These are phyloP conservation scores for Eledona agricola DNA, from an alignment of 2,888 invertebrate species.

Conservation along the genomic window DNA sequence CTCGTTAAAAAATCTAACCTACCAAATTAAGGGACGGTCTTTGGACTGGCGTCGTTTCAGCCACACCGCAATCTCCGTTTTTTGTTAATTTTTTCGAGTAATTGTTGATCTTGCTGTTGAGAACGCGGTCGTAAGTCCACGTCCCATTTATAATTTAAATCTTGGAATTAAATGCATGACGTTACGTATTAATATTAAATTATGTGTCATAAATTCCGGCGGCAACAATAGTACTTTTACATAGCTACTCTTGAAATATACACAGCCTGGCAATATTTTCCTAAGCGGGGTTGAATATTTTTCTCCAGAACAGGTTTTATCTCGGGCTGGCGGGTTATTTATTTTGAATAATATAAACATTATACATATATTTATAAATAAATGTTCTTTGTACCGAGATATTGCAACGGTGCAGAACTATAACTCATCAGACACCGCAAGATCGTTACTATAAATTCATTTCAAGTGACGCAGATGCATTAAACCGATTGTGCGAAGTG, in stretches of 20 bases:
- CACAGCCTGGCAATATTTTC: constrained; percentile 42
- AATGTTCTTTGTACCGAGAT: constrained; percentile 48
- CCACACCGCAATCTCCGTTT: constrained; percentile 16
- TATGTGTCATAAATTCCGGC: constrained; percentile 50
- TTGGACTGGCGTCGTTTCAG: no score
- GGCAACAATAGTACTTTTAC: constrained; percentile 47
- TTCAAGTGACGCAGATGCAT: constrained; percentile 47
- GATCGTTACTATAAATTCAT: constrained; percentile 49
- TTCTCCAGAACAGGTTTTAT: constrained; percentile 54
- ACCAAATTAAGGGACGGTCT: constrained; percentile 30
- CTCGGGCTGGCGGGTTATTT: constrained; percentile 49
- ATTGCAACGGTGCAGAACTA: constrained; percentile 47
- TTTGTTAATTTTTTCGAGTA: no score
- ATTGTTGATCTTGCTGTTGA: no score
- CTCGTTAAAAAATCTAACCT: constrained; percentile 40
- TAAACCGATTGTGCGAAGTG: constrained; percentile 47
- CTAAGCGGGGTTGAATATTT: constrained; percentile 47
- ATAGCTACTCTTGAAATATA: constrained; percentile 15
- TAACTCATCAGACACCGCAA: constrained; percentile 44
- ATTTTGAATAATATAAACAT: constrained; percentile 56
- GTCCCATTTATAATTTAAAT: constrained; percentile 18
- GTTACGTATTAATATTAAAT: constrained; percentile 48
- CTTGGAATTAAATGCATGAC: constrained; percentile 26
- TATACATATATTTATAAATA: constrained; percentile 52
- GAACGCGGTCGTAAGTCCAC: no score